Conservation (phyloP, 2,888 invertebrate species). For the Oasisia sp. region DNA sequence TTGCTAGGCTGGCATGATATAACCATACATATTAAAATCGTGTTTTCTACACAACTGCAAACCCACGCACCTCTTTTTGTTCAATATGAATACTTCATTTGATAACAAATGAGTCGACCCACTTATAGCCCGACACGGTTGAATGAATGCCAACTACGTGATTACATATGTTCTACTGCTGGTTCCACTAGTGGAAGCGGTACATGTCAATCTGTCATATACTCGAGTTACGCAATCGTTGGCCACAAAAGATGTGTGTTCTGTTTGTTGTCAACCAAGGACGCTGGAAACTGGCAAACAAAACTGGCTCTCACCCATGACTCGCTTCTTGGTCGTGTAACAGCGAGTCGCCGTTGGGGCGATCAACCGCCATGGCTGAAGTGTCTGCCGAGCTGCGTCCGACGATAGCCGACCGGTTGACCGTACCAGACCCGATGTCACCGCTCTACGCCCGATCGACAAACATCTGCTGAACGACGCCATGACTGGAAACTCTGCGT, state of each 20-base stretch:
- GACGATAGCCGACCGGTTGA: neutral
- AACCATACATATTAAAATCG: too few relatives aligned
- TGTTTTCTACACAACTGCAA: too few relatives aligned
- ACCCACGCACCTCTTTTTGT: neutral
- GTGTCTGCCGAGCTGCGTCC: neutral
- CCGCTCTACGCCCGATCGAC: neutral
- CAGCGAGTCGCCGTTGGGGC: neutral
- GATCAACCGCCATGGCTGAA: neutral
- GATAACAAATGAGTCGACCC: neutral
- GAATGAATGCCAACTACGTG: neutral
- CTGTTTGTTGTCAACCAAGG: neutral
- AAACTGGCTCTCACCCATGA: conserved; percentile 11
- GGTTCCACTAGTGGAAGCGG: neutral
- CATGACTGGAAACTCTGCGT: neutral
- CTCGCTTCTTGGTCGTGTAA: neutral
- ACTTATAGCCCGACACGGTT: neutral
- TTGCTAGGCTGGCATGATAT: too few relatives aligned
- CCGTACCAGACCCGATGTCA: neutral
- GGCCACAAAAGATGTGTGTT: neutral
- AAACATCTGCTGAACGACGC: neutral
- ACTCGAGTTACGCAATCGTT: neutral
- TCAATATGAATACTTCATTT: neutral
- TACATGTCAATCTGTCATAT: neutral
- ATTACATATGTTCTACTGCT: neutral
- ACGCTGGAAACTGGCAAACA: neutral